Conservation (phyloP, 1,140 invertebrate genomes). For the Trissolcus basalis region DNA sequence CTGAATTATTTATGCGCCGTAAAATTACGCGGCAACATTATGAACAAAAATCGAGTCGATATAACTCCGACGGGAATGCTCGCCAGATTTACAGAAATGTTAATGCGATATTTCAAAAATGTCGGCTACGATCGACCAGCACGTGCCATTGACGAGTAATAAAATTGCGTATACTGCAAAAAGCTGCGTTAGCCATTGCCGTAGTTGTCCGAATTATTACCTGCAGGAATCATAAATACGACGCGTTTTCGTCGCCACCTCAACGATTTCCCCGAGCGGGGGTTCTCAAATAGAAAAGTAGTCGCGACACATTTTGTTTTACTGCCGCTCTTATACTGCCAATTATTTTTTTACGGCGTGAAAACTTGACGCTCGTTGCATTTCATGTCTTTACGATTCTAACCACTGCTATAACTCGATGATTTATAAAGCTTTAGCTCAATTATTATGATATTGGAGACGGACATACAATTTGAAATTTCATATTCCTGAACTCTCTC, state of each 20-base stretch:
- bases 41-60: too few species aligned
- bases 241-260: too few species aligned
- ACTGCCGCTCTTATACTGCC: conserved; percentile 43
- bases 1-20: conserved; percentile 36
- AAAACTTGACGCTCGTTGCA: conserved; percentile 38
- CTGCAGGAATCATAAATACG: too few species aligned
- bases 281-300: not conserved
- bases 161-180: conserved; percentile 8
- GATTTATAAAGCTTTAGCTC: conserved; percentile 21
- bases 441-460: too few species aligned
- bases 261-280: too few species aligned
- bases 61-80: too few species aligned
- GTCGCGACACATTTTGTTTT: conserved; percentile 36
- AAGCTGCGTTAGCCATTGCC: too few species aligned
- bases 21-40: conserved; percentile 11
- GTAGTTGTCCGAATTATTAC: too few species aligned
- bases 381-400: conserved; percentile 43
- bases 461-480: too few species aligned
- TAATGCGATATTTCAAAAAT: conserved; percentile 2
- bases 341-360: conserved; percentile 47
- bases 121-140: too few species aligned
- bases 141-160: conserved; percentile 10
- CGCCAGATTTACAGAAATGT: conserved; percentile 1
- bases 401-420: conserved; percentile 25
- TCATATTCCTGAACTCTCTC: too few species aligned